A percentile compares a stretch with the other conserved stretches of the same genome.
phyloP scores from a whole-genome alignment of 2,888 invertebrate genomes.

The Chelonus formosanus region DNA sequence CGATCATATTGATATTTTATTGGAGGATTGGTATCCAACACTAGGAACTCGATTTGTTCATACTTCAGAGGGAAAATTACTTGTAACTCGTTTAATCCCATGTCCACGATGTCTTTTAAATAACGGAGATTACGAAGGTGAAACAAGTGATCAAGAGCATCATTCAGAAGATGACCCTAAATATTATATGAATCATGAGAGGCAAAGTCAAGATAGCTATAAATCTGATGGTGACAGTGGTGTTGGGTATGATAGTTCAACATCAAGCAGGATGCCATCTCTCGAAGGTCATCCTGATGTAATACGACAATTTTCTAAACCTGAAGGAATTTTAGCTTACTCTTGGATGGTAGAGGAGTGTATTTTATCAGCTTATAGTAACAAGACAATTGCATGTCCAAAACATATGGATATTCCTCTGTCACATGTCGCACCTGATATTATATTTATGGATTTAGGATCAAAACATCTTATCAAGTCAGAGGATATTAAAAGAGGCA shows the following conservation, averaged over 20 bases:
- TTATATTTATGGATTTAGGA: constrained; percentile 89
- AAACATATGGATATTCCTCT: constrained; percentile 80
- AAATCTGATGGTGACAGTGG: constrained; percentile 89
- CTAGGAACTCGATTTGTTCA: constrained; percentile 97
- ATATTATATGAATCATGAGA: constrained; percentile 56
- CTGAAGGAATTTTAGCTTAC: constrained; percentile 67
- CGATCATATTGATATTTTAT: constrained; percentile 93
- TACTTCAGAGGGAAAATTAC: constrained; percentile 93
- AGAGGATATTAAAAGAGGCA: constrained; percentile 80
- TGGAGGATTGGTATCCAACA: constrained; percentile 99
- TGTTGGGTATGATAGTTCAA: constrained; percentile 78
- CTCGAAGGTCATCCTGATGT: constrained; percentile 77
- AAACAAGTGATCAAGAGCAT: constrained; percentile 48
- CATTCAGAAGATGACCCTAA: constrained; percentile 49
- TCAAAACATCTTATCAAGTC: constrained; percentile 82
- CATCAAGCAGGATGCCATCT: constrained; percentile 84
- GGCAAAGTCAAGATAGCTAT: constrained; percentile 73
- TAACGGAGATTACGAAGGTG: constrained; percentile 49
- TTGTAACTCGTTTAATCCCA: constrained; percentile 92
- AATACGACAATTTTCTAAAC: constrained; percentile 55
- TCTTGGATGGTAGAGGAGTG: constrained; percentile 97
- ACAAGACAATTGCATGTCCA: constrained; percentile 79
- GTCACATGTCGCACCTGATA: constrained; percentile 90
- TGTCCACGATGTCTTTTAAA: constrained; percentile 84
- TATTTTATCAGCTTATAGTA: constrained; percentile 85